Evolutionary conservation across 1,140 invertebrate species (phyloP).

Genomic region (Zaprionus ornatus): DNA sequence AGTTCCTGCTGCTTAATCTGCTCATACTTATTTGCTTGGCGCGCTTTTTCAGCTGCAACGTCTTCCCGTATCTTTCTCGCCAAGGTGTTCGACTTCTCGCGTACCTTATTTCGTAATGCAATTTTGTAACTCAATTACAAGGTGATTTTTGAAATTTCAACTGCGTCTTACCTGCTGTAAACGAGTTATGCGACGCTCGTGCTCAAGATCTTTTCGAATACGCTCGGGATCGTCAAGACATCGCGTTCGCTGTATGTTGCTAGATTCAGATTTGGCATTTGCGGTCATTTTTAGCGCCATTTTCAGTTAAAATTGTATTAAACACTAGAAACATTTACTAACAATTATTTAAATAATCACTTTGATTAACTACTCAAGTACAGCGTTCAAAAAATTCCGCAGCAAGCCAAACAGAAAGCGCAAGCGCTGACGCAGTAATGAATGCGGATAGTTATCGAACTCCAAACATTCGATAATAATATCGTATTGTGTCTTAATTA

Average conservation of each 20-base stretch:
- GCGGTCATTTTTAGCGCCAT: constrained; percentile 55
- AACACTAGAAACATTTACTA: constrained; percentile 25
- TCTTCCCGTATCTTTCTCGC: constrained; percentile 68
- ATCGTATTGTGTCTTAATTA: not conserved
- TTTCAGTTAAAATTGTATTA: constrained; percentile 20
- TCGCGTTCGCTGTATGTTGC: constrained; percentile 12
- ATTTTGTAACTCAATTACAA: constrained; percentile 18
- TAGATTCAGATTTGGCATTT: constrained; percentile 52
- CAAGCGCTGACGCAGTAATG: constrained; percentile 38
- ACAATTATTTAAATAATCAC: constrained; percentile 27
- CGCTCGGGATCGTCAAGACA: constrained; percentile 60
- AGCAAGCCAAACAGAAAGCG: constrained; percentile 39
- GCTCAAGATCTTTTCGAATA: constrained; percentile 69
- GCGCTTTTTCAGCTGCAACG: constrained; percentile 59
- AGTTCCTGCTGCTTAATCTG: constrained; percentile 62
- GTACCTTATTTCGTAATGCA: constrained; percentile 57
- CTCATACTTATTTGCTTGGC: constrained; percentile 62
- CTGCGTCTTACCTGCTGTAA: constrained; percentile 70
- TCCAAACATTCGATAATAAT: not conserved
- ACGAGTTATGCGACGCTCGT: constrained; percentile 72
- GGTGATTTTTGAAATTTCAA: constrained; percentile 4
- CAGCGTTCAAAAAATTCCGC: constrained; percentile 58
- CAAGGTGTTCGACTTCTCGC: constrained; percentile 68
- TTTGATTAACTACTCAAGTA: constrained; percentile 55
- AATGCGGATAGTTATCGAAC: not conserved